Conservation (phyloP, 2,113 vertebrate species). For the Ctenomys sociabilis region DNA sequence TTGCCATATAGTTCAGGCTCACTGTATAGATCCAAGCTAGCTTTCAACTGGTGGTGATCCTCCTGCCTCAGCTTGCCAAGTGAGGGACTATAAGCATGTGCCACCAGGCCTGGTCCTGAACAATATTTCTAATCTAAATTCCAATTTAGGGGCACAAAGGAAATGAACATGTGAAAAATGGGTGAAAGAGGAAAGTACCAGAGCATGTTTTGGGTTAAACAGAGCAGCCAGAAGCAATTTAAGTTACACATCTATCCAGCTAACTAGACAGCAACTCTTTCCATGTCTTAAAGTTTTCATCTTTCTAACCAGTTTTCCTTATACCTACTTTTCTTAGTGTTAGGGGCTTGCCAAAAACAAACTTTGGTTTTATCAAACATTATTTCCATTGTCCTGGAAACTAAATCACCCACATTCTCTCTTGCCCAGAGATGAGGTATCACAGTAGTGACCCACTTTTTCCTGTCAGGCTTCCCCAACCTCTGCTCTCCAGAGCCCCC, state of each 20-base stretch:
- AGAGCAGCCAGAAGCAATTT: not conserved
- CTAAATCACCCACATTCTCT: not conserved
- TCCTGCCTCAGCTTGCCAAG: not conserved
- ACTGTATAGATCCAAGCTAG: not conserved
- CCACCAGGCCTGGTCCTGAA: not conserved
- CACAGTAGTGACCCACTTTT: not conserved
- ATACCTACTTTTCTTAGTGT: not conserved
- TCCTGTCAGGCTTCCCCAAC: not conserved
- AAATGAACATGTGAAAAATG: not conserved
- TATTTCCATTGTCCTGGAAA: constrained; percentile 14
- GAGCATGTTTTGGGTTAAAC: not conserved
- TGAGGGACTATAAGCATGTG: not conserved
- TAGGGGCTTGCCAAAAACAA: not conserved
- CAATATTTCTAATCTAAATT: not conserved
- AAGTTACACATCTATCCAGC: not conserved
- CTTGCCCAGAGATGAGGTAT: constrained; percentile 25
- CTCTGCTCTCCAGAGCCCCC: not conserved
- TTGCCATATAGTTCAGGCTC: not conserved
- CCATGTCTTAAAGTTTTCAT: not conserved
- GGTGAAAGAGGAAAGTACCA: not conserved
- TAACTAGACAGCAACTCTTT: not conserved
- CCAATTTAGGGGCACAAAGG: not conserved
- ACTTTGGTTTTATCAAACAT: not conserved
- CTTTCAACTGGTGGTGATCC: not conserved
- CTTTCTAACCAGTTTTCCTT: not conserved